Base-by-base conservation (phyloP, 2,888 invertebrate genomes). In the Drosophila putrida region DNA sequence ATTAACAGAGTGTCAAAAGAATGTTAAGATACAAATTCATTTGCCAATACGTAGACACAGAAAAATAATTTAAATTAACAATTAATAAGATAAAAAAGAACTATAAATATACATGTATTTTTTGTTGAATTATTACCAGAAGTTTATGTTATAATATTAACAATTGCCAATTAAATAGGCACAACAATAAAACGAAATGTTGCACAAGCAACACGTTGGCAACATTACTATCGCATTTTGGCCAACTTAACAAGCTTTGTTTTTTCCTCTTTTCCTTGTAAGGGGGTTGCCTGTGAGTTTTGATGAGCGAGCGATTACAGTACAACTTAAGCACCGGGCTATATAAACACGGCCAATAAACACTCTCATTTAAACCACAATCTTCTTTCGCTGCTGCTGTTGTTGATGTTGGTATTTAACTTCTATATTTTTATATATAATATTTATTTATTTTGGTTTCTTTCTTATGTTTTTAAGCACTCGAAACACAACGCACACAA, bases 391-490 rank as follows among this genome's bases (percentile, higher is more conserved):
- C 41, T 65, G 43, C 15, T 62, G 25, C 25, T 62, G 31, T 20
- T 20, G 43, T 54, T 61, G 35, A 35, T 58, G 25, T 49, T 53
- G 27, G 44, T 57, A 65, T 70, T 72, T 75, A 72, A 64, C 64
- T 79, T 65, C 72, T 73, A 76, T 69, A 49, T 35, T 60, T 63
- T n/a, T 60, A 72, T 71, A 65, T 62, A 53, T 51, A 35, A 53
- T 38, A 54, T 53, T 64, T 51, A 61, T 66, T 80, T 78, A 75
- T 87, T 84, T 84, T 87, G 87, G 88, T 84, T 87, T 84, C 71
- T 75, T 68, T 75, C 70, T 70, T 72, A 78, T 66, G 57, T 60
- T 73, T 71, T 59, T 59, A 70, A 80, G 66, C 80, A 74, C 62
- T 55, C 62, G 53, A 53, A 70, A 68, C 61, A 68, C 64, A 70